Conservation (phyloP, 2,113 vertebrate species). For the Eurypyga helias region DNA sequence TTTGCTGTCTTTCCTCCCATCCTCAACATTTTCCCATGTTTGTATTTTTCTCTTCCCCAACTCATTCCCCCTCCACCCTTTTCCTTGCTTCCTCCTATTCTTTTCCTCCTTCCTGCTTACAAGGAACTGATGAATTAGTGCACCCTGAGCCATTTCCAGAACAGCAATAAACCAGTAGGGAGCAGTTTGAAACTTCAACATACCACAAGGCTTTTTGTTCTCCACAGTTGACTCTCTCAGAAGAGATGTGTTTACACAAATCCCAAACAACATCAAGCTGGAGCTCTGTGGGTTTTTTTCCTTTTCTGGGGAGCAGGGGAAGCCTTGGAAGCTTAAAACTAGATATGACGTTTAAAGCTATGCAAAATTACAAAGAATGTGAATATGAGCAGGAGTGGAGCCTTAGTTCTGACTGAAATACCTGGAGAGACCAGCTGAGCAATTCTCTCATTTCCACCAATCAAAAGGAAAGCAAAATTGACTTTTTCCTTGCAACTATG, state of each 20-base stretch:
- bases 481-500: background rate
- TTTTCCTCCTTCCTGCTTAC: background rate
- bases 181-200: background rate
- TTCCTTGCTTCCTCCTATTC: constrained; percentile 40
- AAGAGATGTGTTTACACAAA: background rate
- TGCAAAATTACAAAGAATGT: background rate
- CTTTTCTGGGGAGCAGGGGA: background rate
- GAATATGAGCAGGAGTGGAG: background rate
- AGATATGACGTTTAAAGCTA: background rate
- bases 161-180: background rate
- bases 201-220: background rate
- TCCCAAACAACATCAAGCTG: background rate
- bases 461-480: background rate
- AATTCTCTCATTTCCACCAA: background rate
- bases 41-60: background rate
- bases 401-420: background rate
- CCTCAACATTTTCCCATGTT: background rate
- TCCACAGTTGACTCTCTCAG: background rate
- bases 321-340: background rate
- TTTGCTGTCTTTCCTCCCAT: background rate
- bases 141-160: background rate
- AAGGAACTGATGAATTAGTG: background rate
- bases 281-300: background rate
- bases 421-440: background rate
- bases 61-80: background rate